phyloP scores from a whole-genome alignment of 2,797 vertebrate genomes.

The Aulostomus chinensis region DNA sequence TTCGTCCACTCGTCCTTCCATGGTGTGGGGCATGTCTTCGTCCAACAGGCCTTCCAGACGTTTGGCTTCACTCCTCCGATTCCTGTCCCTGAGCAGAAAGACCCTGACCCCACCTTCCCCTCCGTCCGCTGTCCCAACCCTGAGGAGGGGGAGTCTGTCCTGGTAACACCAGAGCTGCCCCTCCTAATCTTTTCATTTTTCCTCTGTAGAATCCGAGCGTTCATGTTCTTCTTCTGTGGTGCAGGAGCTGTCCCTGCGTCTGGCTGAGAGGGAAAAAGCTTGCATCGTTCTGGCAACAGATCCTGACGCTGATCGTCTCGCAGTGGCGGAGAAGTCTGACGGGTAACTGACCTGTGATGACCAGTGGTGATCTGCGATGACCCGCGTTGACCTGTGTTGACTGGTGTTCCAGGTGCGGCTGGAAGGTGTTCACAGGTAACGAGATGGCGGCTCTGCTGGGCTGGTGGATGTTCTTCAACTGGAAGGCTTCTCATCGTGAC shows the following conservation, averaged over 20 bases:
- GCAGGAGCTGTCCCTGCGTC: conserved; percentile 87
- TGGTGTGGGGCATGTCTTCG: conserved; percentile 90
- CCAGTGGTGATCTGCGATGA: not conserved
- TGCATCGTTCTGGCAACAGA: conserved; percentile 90
- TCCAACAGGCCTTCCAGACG: conserved; percentile 86
- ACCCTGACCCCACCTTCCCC: conserved; percentile 93
- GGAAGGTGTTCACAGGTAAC: conserved; percentile 95
- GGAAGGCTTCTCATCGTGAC: conserved; percentile 80
- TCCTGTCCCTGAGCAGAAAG: conserved; percentile 92
- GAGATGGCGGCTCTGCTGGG: conserved; percentile 92
- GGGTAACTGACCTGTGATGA: conserved; percentile 69
- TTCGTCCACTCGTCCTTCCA: conserved; percentile 96
- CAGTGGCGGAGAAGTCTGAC: conserved; percentile 88
- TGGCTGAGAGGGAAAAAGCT: conserved; percentile 88
- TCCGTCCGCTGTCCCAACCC: conserved; percentile 94
- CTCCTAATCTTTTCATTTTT: not conserved
- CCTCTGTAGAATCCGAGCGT: not conserved
- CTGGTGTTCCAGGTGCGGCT: conserved; percentile 74
- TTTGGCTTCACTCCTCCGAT: conserved; percentile 91
- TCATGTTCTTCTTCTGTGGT: not conserved
- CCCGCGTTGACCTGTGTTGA: no score
- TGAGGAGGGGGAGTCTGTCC: conserved; percentile 92
- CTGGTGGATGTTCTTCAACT: conserved; percentile 95
- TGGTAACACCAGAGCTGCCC: conserved; percentile 76
- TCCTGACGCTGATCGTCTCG: conserved; percentile 93